Percentiles rank a stretch among this genome's conserved stretches.
phyloP scores from a whole-genome alignment of 2,113 vertebrate genomes.

The Lycaon pictus region DNA sequence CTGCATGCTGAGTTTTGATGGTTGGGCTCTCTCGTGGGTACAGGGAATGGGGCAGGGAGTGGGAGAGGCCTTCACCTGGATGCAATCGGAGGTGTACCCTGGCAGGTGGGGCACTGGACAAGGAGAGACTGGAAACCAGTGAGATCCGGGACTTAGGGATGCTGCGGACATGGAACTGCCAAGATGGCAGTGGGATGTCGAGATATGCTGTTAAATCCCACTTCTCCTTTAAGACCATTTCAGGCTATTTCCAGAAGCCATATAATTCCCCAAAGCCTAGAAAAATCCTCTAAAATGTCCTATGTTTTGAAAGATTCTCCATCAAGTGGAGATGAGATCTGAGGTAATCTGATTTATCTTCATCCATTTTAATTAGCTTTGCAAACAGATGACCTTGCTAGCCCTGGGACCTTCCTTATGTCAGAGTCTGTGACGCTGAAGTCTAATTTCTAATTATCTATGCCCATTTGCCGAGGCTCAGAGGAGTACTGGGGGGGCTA shows the following conservation, averaged over 20 bases:
- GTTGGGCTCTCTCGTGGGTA: not conserved
- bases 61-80: not conserved
- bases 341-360: not conserved
- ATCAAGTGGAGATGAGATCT: not conserved
- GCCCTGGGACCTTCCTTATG: not conserved
- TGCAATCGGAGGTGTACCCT: fast-evolving
- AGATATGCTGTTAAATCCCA: not conserved
- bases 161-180: not conserved
- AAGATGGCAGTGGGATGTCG: no score
- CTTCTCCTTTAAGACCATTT: not conserved
- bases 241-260: not conserved
- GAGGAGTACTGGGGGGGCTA: slow-evolving; percentile 23
- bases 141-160: no score
- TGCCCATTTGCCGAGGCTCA: not conserved
- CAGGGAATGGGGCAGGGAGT: not conserved
- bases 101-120: not conserved
- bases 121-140: not conserved
- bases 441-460: slow-evolving; percentile 46
- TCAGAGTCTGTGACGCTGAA: slow-evolving; percentile 36
- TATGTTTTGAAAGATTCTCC: not conserved
- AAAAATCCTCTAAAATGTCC: not conserved
- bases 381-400: slow-evolving; percentile 9
- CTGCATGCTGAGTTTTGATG: fast-evolving
- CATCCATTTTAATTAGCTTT: slow-evolving; percentile 41
- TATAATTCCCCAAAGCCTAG: not conserved